A percentile compares a stretch with the other conserved stretches of the same genome.
These are phyloP conservation scores for Petrophora chlorosata DNA, from an alignment of 2,888 invertebrate genomes.

Conservation along the genomic window DNA sequence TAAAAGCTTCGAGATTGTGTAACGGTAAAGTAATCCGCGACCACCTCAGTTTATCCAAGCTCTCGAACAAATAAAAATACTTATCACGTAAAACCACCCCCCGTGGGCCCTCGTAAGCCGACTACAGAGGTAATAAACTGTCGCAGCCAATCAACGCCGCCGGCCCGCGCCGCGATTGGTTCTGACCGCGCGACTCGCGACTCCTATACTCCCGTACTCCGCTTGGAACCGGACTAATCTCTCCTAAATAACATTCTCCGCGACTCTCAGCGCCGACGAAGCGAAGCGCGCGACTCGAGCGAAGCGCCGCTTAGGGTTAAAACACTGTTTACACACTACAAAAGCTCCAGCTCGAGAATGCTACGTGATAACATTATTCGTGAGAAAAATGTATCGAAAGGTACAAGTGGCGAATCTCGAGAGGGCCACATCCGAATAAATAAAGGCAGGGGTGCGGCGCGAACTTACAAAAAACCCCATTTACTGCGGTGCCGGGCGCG, in stretches of 20 bases:
- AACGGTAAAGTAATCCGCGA: conserved; percentile 56
- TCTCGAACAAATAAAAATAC: conserved; percentile 69
- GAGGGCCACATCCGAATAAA: conserved; percentile 66
- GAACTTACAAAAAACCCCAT: conserved; percentile 66
- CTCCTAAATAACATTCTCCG: not conserved
- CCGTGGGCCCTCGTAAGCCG: conserved; percentile 43
- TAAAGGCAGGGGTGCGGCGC: conserved; percentile 55
- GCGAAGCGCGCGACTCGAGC: conserved; percentile 2
- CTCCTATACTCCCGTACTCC: no score
- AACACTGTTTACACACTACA: conserved; percentile 39
- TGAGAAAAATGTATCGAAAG: conserved; percentile 73
- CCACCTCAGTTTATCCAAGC: conserved; percentile 54
- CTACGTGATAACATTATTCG: conserved; percentile 73
- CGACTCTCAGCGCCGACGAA: conserved; percentile 2
- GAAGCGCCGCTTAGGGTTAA: conserved; percentile 36
- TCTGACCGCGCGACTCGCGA: conserved; percentile 42
- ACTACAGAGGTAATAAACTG: conserved; percentile 53
- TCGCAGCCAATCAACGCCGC: conserved; percentile 56
- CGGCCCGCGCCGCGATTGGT: conserved; percentile 47
- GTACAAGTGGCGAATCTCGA: conserved; percentile 67
- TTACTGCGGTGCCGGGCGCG: conserved; percentile 61
- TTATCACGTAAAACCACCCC: conserved; percentile 64
- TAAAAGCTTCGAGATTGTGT: conserved; percentile 62
- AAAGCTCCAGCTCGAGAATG: conserved; percentile 45
- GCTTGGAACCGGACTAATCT: not conserved